Evolutionary conservation across 2,888 invertebrate genomes (phyloP), one percentile per base, ranked within the genome.

Genomic region (Sisyra terminalis): DNA sequence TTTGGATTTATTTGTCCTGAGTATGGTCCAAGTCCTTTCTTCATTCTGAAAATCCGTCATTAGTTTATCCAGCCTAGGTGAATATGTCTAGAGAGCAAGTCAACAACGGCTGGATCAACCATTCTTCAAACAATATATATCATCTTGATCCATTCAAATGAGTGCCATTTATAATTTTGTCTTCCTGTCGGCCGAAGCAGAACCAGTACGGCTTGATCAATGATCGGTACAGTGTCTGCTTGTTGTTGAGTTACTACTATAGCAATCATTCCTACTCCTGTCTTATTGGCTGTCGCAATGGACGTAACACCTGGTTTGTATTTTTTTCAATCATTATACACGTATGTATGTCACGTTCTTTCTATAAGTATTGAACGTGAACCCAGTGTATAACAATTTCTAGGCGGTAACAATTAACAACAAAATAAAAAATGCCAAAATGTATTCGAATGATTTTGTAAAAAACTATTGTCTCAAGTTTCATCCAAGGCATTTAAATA

Each of bases 111-210:
- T 24, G 24, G 24, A 24, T 24, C 24, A 24, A 24, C 24, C 24
- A 24, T 24, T 5, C 24, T 24, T 24, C 24, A 35, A 35, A 35
- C 35, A 15, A 35, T 13, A 35, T 15, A 15, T 15, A 35, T 13
- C 14, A 35, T 24, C 24, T 24, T 24, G 24, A 24, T 24, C 24
- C 24, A 24, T 24, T 18, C 43, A 43, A 43, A 43, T 43, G 43
- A 43, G 43, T 43, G 43, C 43, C 43, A 43, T 41, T 41, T 29
- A 13, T 32, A 39, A 13, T 17, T 10, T 14, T 41, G 32, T 41
- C 41, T 37, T 37, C 37, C 37, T 37, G 18, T 37, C 37, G 37
- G 37, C 37, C 18, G 37, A n/a, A 37, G 37, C 16, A 37, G 11
- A 9, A 13, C 16, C 35, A 35, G 14, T 15, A 13, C 16, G 35